A percentile compares a stretch with the other conserved stretches of the same genome.
Evolutionary conservation across 2,888 invertebrate species (phyloP).

Genomic region (Spatulosminthurus flaviceps): DNA sequence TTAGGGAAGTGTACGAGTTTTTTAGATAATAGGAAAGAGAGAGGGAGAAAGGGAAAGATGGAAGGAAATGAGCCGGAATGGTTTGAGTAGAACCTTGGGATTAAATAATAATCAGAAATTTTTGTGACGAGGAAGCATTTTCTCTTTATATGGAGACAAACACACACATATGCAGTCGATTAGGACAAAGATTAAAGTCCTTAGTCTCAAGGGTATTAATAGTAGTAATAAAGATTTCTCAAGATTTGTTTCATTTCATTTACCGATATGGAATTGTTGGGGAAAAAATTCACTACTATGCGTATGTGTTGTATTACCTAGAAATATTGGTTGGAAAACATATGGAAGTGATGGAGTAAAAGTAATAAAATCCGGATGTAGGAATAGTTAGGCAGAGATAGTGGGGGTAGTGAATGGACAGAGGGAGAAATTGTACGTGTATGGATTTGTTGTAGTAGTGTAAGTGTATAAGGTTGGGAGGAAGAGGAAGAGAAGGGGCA

Average conservation of each 20-base stretch:
- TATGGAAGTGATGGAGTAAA: background rate
- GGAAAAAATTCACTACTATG: no score
- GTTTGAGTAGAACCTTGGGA: background rate
- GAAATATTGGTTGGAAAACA: background rate
- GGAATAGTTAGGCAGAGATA: background rate
- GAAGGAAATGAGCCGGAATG: background rate
- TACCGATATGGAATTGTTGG: no score
- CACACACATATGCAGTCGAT: background rate
- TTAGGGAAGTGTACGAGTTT: no score
- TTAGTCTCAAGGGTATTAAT: background rate
- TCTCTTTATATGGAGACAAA: background rate
- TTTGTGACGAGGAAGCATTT: background rate
- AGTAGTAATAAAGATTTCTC: background rate
- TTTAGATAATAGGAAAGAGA: background rate
- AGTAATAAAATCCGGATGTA: constrained; percentile 7
- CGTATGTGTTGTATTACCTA: no score
- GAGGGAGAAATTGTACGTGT: background rate
- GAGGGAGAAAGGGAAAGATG: background rate
- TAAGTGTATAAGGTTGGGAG: background rate
- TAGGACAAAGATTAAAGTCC: background rate
- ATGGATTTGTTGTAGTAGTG: background rate
- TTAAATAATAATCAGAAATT: constrained; percentile 3
- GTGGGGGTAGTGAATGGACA: background rate
- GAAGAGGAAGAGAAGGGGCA: background rate
- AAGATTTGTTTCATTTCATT: background rate